Percentiles rank a stretch among this genome's conserved stretches.
Evolutionary conservation across 1,140 invertebrate genomes (phyloP).

Genomic region (Caenorhabditis briggsae): DNA sequence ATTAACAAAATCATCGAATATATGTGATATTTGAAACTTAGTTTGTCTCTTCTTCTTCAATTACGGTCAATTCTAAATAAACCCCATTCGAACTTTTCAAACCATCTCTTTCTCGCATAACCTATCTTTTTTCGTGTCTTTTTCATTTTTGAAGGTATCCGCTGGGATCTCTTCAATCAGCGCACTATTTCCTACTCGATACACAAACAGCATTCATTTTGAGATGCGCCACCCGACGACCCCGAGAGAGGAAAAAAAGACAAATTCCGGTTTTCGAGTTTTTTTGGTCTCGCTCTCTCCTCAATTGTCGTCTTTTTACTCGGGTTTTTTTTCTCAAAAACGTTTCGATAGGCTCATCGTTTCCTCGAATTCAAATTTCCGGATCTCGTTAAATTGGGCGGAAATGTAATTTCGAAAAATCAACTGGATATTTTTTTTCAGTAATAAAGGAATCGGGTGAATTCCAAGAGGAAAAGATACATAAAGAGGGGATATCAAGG

Average conservation of each 20-base stretch:
- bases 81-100: conserved; percentile 27
- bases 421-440: too few relatives aligned
- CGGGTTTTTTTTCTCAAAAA: not conserved
- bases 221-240: conserved; percentile 34
- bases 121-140: not conserved
- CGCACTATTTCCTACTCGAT: conserved; percentile 33
- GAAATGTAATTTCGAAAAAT: too few relatives aligned
- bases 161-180: conserved; percentile 16
- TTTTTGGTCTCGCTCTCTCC: conserved; percentile 35
- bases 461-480: too few relatives aligned
- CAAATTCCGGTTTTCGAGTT: conserved; percentile 43
- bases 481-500: not conserved
- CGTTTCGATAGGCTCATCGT: conserved; percentile 10
- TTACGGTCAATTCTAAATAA: conserved; percentile 5
- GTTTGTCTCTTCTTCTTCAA: conserved; percentile 25
- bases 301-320: conserved; percentile 38
- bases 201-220: conserved; percentile 43
- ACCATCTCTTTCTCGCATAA: not conserved
- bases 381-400: not conserved
- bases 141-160: conserved; percentile 6
- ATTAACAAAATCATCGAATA: conserved; percentile 11
- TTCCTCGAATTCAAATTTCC: conserved; percentile 13
- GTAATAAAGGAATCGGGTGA: too few relatives aligned
- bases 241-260: conserved; percentile 2
- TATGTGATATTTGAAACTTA: conserved; percentile 50